Conservation (phyloP, 2,888 invertebrate genomes). For the Zelleria hepariella region DNA sequence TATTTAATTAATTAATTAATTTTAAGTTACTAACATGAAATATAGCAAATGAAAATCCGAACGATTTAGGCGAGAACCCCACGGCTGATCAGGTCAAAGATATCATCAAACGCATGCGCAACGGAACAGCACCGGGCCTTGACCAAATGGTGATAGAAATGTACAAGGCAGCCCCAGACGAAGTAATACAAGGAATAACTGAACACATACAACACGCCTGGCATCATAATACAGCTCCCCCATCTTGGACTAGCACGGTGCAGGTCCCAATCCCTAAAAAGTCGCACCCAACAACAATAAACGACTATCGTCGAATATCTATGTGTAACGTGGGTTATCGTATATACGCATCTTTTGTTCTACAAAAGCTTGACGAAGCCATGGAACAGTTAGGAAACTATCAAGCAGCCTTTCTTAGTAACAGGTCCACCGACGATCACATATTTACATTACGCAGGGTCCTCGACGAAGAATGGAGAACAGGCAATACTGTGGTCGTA, state of each 20-base stretch:
- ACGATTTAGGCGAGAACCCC: no score
- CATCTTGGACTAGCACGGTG: background rate
- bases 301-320: background rate
- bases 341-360: background rate
- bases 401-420: background rate
- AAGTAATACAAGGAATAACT: background rate
- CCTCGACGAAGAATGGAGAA: background rate
- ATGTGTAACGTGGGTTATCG: background rate
- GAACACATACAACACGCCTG: no score
- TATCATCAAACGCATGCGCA: no score
- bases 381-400: background rate
- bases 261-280: background rate
- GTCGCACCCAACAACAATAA: background rate
- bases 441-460: background rate
- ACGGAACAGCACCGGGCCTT: no score
- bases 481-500: background rate
- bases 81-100: no score
- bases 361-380: background rate
- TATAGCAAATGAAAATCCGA: no score
- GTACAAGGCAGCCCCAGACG: background rate
- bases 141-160: no score
- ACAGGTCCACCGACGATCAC: background rate
- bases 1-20: no score
- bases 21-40: no score
- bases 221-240: background rate